Percentiles rank a stretch among this genome's conserved stretches.
These are phyloP conservation scores for Chelidonichthys spinosus DNA, from an alignment of 2,797 vertebrate species.

Conservation along the genomic window DNA sequence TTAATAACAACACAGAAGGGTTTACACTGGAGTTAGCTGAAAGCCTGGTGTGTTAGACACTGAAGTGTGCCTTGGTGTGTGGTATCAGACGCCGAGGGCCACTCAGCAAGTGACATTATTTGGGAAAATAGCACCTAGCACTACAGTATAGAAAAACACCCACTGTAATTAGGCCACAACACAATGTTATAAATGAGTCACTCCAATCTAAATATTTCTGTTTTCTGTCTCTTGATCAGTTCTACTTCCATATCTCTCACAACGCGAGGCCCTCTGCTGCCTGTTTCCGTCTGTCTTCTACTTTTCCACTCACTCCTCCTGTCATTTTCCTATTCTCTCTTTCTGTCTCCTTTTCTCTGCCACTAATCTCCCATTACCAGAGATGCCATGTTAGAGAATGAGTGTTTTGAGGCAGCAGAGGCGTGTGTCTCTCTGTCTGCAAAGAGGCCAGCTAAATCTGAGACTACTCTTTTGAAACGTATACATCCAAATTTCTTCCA, in stretches of 20 bases:
- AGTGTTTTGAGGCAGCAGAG: slow-evolving; percentile 58
- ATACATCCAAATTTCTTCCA: slow-evolving; percentile 49
- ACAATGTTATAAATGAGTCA: slow-evolving; percentile 25
- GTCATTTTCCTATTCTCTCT: slow-evolving; percentile 45
- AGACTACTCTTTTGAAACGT: slow-evolving; percentile 54
- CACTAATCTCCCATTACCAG: slow-evolving; percentile 68
- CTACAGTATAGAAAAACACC: background rate
- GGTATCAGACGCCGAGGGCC: background rate
- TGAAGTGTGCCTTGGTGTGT: background rate
- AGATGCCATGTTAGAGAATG: slow-evolving; percentile 64
- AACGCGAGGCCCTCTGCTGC: slow-evolving; percentile 20
- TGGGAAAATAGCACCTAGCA: background rate
- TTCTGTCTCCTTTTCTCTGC: slow-evolving; percentile 37
- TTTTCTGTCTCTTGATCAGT: slow-evolving; percentile 31
- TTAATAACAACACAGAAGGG: background rate
- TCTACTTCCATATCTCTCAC: slow-evolving; percentile 1
- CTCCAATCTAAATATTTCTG: slow-evolving; percentile 34
- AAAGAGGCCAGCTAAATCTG: slow-evolving; percentile 45
- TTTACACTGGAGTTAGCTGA: slow-evolving; percentile 1
- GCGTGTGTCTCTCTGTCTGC: slow-evolving; percentile 52
- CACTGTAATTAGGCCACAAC: slow-evolving; percentile 13
- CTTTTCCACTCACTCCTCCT: slow-evolving; percentile 35
- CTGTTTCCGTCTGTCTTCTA: slow-evolving; percentile 48
- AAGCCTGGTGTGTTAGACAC: background rate
- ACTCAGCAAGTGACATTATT: background rate